Conservation (phyloP, 2,113 vertebrate genomes). For the Cisticola juncidis region DNA sequence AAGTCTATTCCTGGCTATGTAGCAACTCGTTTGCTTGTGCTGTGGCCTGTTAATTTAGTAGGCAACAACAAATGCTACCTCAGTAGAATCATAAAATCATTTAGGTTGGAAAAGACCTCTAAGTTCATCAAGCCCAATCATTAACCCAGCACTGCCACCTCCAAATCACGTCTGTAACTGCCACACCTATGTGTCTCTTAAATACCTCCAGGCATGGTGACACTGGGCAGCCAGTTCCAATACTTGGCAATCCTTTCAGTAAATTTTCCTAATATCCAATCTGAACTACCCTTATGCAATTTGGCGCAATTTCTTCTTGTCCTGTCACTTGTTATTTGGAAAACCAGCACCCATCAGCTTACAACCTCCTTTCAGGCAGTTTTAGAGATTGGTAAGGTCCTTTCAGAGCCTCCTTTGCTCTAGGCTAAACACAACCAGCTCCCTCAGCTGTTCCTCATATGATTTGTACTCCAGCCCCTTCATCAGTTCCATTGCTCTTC, state of each 20-base stretch:
- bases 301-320: not conserved
- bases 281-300: not conserved
- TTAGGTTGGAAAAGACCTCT: not conserved
- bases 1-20: not conserved
- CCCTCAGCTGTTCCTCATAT: not conserved
- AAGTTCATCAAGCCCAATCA: not conserved
- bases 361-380: not conserved
- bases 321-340: not conserved
- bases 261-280: not conserved
- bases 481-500: not conserved
- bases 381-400: not conserved
- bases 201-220: not conserved
- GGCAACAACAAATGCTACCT: not conserved
- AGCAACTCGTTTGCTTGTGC: not conserved
- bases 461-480: not conserved
- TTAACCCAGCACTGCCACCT: not conserved
- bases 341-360: not conserved
- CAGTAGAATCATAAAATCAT: not conserved
- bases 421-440: not conserved
- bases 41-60: not conserved
- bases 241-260: not conserved
- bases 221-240: not conserved
- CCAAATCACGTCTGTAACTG: not conserved
- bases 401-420: not conserved
- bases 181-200: not conserved